Conservation (phyloP, 2,113 vertebrate species). For the Ailuropoda melanoleuca region DNA sequence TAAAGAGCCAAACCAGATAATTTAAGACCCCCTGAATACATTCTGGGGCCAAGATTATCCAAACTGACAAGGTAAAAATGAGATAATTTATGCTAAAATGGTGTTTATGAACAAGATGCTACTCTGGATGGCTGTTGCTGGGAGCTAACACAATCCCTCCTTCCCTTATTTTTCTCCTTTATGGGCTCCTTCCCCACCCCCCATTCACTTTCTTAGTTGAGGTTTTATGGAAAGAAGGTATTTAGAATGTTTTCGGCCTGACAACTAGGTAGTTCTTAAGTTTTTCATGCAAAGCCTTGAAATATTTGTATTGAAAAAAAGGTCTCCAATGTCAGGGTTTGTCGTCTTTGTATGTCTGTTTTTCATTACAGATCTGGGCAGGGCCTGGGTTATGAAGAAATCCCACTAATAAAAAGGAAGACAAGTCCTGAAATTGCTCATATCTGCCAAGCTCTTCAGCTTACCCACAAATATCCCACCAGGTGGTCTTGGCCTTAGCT, state of each 20-base stretch:
- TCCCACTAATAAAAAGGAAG: background rate
- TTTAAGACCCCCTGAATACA: slow-evolving; percentile 69
- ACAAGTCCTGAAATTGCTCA: background rate
- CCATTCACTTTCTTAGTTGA: background rate
- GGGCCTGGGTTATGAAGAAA: background rate
- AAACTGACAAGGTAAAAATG: slow-evolving; percentile 66
- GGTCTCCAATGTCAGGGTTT: background rate
- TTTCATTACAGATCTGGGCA: background rate
- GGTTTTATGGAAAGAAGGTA: background rate
- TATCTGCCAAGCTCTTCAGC: background rate
- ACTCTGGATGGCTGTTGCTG: background rate
- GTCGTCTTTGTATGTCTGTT: background rate
- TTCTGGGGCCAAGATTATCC: slow-evolving; percentile 68
- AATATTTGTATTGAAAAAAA: slow-evolving; percentile 29
- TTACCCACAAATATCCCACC: background rate
- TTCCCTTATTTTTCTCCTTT: background rate
- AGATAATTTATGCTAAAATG: slow-evolving; percentile 66
- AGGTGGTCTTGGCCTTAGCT: background rate
- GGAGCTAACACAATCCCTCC: background rate
- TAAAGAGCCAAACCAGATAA: slow-evolving; percentile 68
- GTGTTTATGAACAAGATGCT: slow-evolving; percentile 61
- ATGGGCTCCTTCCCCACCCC: background rate
- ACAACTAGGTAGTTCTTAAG: background rate
- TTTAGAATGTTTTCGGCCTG: background rate
- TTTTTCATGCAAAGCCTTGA: background rate